Base-by-base conservation (phyloP, 2,888 invertebrate species). In the Dasypogon diadema region DNA sequence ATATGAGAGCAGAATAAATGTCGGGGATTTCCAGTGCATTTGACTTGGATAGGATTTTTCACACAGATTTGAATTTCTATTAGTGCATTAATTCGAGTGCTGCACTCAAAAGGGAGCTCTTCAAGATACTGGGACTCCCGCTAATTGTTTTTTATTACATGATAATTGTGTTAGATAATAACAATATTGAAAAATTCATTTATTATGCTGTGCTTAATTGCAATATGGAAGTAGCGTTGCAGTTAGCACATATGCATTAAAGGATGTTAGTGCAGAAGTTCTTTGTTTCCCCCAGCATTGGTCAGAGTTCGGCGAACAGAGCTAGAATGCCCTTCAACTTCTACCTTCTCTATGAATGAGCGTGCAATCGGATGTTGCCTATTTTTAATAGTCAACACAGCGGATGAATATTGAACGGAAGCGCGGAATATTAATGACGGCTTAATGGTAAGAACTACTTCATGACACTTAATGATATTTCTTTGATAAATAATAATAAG, bases 371-470 rank as follows among this genome's bases (percentile, higher is more conserved):
- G 70, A 70, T 54, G 54, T 70, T 70, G 54, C 70, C 70, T 70
- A 70, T 70, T 70, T 70, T 70, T 51, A 54, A 51, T 30, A 24
- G 70, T 70, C 70, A 70, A 21, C 65, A 65, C 58, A 30, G 26
- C 74, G 74, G 74, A 74, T 74, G 74, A 74, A 74, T 74, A 74
- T 74, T 42, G 42, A 74, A 30, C 74, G 74, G 74, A 74, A 74
- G 26, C 37, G 34, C 56, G 42, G 70, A 70, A 70, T 70, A 70
- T 70, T 70, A 70, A 70, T 70, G 70, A 70, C 54, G 54, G 34
- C 54, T 70, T 70, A 70, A 70, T 70, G 70, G 70, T 70, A 70
- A 70, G 70, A 70, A 34, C 22, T 70, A 21, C 70, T 34, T 51
- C 70, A 70, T 70, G 70, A 70, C 70, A 70, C 70, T 70, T 70